Base-by-base conservation (phyloP, 2,797 vertebrate species). In the Lacerta agilis region DNA sequence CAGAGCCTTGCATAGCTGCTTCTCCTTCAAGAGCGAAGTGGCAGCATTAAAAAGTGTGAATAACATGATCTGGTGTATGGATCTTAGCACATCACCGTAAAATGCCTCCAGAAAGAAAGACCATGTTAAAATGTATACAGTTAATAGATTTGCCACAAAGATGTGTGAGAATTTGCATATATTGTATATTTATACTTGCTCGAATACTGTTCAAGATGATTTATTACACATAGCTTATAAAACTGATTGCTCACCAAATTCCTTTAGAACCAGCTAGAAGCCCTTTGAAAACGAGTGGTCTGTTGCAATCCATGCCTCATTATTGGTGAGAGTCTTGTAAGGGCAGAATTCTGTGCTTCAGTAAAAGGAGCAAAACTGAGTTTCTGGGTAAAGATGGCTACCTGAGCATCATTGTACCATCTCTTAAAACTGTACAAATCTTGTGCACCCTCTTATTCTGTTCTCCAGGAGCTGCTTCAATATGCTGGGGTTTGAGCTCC, bases 141-240 rank as follows among this genome's bases (percentile, higher is more conserved):
- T 67, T 67, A 33, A 66, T 67, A 67, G 75, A 76, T 87, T 82
- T 81, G 38, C 41, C 23, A 82, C 15, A 55, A 87, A 67, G 58
- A 20, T 82, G 36, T 33, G 79, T 67, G 72, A 76, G 66, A 20
- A 43, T 83, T 77, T 71, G 45, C 66, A 72, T 58, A 36, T 49
- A 41, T 72, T 43, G 18, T 61, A 45, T 75, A 64, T 49, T 83
- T 78, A 79, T 41, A 25, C 72, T 72, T 45, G 29, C 20, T 11
- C 64, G 72, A 58, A 77, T 23, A 23, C 38, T 79, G 33, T 29
- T 86, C 55, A 58, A 43, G 49, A 43, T 83, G 81, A 83, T 78
- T 88, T 58, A 79, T 88, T 88, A 20, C 18, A 72, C 11, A 58
- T 33, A 33, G 66, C 36, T 64, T 81, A 15, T 79, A 61, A 71